phyloP scores from a whole-genome alignment of 2,888 invertebrate species.

The Nomada fucata region DNA sequence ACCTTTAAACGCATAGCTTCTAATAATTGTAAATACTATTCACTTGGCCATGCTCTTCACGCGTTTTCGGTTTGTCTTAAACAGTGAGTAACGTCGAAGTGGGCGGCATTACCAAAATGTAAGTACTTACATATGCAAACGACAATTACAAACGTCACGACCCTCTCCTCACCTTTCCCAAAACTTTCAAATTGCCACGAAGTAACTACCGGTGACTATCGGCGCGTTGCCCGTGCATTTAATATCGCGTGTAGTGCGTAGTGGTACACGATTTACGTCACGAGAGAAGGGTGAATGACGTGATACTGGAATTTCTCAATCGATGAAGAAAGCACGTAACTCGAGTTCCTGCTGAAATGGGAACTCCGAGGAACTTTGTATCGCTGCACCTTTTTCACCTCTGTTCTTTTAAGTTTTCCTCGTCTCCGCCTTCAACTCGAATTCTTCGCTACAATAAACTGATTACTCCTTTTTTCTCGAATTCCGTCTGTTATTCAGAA shows the following conservation, averaged over 20 bases:
- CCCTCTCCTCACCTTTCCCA: no score
- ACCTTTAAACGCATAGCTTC: background rate
- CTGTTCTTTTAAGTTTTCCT: background rate
- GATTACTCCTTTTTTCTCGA: no score
- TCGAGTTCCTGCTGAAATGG: constrained; percentile 7
- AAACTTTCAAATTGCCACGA: no score
- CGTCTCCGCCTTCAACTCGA: no score
- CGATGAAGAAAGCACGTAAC: constrained; percentile 17
- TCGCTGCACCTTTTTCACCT: background rate
- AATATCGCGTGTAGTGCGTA: background rate
- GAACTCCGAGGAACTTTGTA: background rate
- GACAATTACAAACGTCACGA: no score
- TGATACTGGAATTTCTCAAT: constrained; percentile 26
- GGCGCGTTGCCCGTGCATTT: background rate
- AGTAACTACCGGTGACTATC: no score
- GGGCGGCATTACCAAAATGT: no score
- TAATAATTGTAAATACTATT: no score
- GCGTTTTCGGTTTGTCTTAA: background rate
- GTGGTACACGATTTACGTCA: constrained; percentile 39
- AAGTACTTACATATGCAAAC: no score
- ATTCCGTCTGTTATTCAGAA: no score
- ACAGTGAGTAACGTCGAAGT: background rate
- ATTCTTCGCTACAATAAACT: no score
- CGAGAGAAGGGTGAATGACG: constrained; percentile 47
- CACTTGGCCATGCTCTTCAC: background rate